Percentiles rank a stretch among this genome's conserved stretches.
Conservation (phyloP, 2,888 invertebrate genomes). For the Tetrapedia diversipes region DNA sequence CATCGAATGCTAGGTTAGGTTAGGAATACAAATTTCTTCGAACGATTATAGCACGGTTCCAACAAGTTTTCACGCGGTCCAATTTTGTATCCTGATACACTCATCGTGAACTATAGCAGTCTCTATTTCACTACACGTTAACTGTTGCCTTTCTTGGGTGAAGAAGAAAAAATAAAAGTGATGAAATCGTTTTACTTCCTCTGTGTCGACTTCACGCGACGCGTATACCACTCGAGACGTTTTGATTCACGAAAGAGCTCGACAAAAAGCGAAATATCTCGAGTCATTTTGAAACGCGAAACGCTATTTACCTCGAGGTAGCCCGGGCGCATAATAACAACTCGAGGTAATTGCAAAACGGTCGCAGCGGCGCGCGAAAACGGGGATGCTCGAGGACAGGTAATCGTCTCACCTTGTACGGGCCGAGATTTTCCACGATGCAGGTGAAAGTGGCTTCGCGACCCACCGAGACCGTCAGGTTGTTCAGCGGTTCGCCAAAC, state of each 20-base stretch:
- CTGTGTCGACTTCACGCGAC: not conserved
- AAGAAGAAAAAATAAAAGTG: not conserved
- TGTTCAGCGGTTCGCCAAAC: conserved; percentile 81
- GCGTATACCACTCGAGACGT: not conserved
- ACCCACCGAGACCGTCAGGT: conserved; percentile 81
- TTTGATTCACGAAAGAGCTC: not conserved
- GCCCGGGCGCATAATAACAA: not conserved
- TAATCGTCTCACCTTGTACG: conserved; percentile 78
- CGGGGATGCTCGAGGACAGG: conserved; percentile 20
- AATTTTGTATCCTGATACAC: too few relatives aligned
- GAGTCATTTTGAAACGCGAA: too few relatives aligned
- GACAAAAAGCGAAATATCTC: too few relatives aligned
- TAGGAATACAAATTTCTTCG: too few relatives aligned
- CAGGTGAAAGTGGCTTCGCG: conserved; percentile 81
- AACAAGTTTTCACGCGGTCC: too few relatives aligned
- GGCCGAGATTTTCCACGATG: conserved; percentile 80
- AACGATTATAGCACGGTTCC: too few relatives aligned
- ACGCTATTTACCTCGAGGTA: not conserved
- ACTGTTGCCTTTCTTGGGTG: too few relatives aligned
- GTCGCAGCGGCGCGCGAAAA: conserved; percentile 33
- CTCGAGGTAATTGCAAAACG: conserved; percentile 21
- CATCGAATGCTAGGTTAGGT: too few relatives aligned
- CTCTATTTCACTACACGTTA: too few relatives aligned
- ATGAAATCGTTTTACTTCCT: not conserved
- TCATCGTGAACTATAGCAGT: too few relatives aligned